phyloP scores from a whole-genome alignment of 2,113 vertebrate species.

The Pithys albifrons region DNA sequence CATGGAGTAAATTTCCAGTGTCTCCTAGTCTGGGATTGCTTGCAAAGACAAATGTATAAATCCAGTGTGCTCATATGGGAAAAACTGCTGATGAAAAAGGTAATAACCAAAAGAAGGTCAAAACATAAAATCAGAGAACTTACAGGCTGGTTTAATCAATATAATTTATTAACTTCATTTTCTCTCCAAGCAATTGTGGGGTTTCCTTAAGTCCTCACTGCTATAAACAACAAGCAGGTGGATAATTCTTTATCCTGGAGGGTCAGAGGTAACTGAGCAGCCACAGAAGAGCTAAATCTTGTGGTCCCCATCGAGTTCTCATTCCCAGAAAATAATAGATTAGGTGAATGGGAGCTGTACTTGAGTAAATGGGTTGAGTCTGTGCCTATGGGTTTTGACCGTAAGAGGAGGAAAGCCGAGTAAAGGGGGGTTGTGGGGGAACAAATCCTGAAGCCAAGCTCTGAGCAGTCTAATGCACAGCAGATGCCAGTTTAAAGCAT shows the following conservation, averaged over 20 bases:
- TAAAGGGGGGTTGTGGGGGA: background rate
- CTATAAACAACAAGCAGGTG: background rate
- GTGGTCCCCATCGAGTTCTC: background rate
- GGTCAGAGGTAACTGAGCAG: background rate
- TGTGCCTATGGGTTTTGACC: background rate
- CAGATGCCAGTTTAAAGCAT: background rate
- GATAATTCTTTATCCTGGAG: background rate
- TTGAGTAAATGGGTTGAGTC: background rate
- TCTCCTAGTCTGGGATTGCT: accelerated
- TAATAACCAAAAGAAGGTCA: slow-evolving; percentile 53
- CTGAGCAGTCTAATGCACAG: background rate
- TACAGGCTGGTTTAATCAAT: background rate
- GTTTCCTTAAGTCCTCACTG: background rate
- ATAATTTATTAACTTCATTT: slow-evolving; percentile 28
- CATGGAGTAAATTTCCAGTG: background rate
- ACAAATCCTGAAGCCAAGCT: background rate
- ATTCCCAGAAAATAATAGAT: background rate
- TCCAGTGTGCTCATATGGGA: background rate
- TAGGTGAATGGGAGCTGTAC: background rate
- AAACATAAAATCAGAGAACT: slow-evolving; percentile 12
- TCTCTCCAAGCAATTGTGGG: background rate
- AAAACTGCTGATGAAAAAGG: slow-evolving; percentile 21
- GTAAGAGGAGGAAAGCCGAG: background rate
- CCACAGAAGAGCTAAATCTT: background rate
- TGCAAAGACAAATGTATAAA: slow-evolving; percentile 3